Evolutionary conservation across 2,113 vertebrate species (phyloP), one percentile per base, ranked within the genome.

Genomic region (Ramphastos sulfuratus): DNA sequence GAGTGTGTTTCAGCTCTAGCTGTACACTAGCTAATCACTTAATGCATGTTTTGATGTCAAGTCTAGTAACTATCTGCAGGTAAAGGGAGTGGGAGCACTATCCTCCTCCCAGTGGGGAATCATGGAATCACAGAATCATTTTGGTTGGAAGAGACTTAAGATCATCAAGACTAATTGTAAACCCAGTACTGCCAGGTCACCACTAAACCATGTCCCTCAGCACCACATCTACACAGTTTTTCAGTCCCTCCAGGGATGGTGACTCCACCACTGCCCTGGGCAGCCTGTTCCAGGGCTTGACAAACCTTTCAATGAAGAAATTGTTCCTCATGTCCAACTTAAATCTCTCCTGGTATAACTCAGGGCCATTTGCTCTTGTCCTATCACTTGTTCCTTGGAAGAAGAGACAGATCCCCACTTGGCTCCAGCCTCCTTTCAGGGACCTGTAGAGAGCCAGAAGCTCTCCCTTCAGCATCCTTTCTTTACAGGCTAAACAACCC

Each of bases 1-100:
- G 27, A 12, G 18, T 66, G 30, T 42, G 39, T 35, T 54, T 60
- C 6, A 31, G 71, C 65, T 73, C 39, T 46, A 58, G 39, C 37
- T 8, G 1, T 7, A 17, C 3, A 2, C 48, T 67, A 48, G 7
- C 23, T 35, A 21, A 70, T 74, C 21, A 6, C 42, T 54, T 24
- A 8, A 8, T 1, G 12, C 6, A 0, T 8, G 24, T 25, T 44
- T 39, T 70, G 76, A 1, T 77, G 25, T 85, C 55, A 30, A n/a
- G 16, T 30, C 56, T 56, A 5, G 50, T 65, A 54, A 50, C n/a
- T 12, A 50, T 31, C 28, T 80, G n/a, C n/a, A 15, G 11, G 19
- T 12, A 39, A 44, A 50, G 46, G 42, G 30, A 54, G 2, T 19
- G 13, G 70, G 24, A 70, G 33, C 56, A 7, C 31, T 92, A 18